Evolutionary conservation across 2,113 vertebrate species (phyloP), one percentile per base, ranked within the genome.

Genomic region (Axis porcinus): DNA sequence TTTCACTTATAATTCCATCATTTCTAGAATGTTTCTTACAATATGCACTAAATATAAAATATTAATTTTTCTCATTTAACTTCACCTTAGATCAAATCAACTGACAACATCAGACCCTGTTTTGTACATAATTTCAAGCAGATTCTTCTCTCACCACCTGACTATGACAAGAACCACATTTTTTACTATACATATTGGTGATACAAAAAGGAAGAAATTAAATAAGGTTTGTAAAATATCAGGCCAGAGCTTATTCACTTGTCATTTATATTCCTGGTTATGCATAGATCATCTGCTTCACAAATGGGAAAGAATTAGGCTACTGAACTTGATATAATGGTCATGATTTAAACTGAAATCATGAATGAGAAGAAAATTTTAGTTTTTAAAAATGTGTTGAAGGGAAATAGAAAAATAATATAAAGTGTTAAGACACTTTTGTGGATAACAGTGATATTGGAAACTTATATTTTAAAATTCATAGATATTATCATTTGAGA

Each of bases 71-170:
- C 5, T 85, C 30, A 74, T 47, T 92, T 40, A 85, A n/a, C 9
- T 19, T 74, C 16, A 79, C 17, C 14, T 54, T 57, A 40, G 43
- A 25, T 67, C 27, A 45, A 50, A 57, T n/a, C 28, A 85, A 21
- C 28, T 57, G n/a, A 45, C 14, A 52, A 2, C 45, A 52, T 43
- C 10, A 52, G 84, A 25, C 33, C 30, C 78, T 52, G 27, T 67
- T 87, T 21, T 62, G 45, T 87, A 64, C 15, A 54, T 87, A 60
- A 79, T 87, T 94, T 33, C 30, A 33, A 45, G 45, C 57, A 62
- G 1, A 28, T 52, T 4, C n/a, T 86, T 52, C 17, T 79, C 15
- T 86, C 27, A 45, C 19, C n/a, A 19, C 13, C 45, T 88, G n/a
- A 40, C 14, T 55, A 27, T 87, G 70, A 64, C 50, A 79, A 60